Evolutionary conservation across 2,113 vertebrate species (phyloP), one percentile per base, ranked within the genome.

Genomic region (Gobius niger): DNA sequence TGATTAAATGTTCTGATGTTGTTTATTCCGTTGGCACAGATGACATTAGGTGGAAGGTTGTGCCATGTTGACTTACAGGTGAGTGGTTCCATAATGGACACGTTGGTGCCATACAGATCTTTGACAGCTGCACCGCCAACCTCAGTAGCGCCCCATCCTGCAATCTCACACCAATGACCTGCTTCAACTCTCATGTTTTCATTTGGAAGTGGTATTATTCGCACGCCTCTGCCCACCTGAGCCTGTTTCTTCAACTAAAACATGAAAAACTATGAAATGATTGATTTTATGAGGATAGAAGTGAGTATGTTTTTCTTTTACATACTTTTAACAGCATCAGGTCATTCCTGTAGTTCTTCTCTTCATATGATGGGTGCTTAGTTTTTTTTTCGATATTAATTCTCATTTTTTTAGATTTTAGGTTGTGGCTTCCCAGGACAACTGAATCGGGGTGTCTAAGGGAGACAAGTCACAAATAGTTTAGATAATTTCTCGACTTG

Each of bases 301-400:
- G n/a, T n/a, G n/a, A n/a, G n/a, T n/a, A n/a, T n/a, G n/a, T n/a
- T n/a, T n/a, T n/a, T n/a, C n/a, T 53, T 52, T 5, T 14, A 54
- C 63, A 47, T 82, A 92, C 90, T 78, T 86, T 84, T 16, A 91
- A 74, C 44, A 91, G 83, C 89, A 91, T 86, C 69, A 91, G 88
- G 77, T 92, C 90, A 14, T 63, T 7, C 14, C 84, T 85, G 0
- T 0, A 0, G 6, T 0, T 2, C 0, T 0, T 0, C 0, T 1
- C 0, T 4, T 6, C 1, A 42, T 63, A 92, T 0, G 0, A 5
- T 11, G 9, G 2, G 6, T 47, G 63, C 18, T 46, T 82, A 72
- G 47, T 34, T 15, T 0, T 60, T 0, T 42, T 11, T 47, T 7
- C 6, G 9, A 7, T 2, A 34, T 10, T 61, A 12, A 47, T 42